phyloP scores from a whole-genome alignment of 2,797 vertebrate genomes.

The Hippocampus kuda region DNA sequence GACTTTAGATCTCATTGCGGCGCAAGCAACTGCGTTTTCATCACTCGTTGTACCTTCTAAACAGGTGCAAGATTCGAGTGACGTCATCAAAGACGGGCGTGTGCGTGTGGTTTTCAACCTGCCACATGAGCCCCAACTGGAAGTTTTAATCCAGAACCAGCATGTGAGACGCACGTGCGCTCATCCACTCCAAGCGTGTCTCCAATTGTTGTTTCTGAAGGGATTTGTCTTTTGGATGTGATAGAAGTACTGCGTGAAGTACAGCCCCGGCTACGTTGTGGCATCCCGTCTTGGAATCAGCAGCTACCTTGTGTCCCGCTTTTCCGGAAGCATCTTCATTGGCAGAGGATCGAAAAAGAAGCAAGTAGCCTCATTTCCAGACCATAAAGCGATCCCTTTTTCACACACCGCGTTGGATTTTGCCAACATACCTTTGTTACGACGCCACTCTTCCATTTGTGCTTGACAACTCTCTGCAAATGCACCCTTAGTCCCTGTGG shows the following conservation, averaged over 20 bases:
- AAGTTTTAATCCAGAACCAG: conserved; percentile 90
- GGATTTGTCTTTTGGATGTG: conserved; percentile 15
- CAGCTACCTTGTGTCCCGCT: conserved; percentile 95
- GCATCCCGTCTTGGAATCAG: conserved; percentile 89
- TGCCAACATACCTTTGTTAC: not conserved
- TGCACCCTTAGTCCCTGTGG: conserved; percentile 77
- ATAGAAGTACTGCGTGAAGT: conserved; percentile 95
- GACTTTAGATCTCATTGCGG: not conserved
- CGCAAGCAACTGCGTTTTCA: not conserved
- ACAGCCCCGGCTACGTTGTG: conserved; percentile 89
- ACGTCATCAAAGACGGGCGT: conserved; percentile 90
- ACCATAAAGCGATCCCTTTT: not conserved
- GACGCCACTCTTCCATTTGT: not conserved
- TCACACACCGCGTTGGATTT: not conserved
- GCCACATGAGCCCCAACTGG: conserved; percentile 87
- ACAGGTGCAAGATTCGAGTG: conserved; percentile 87
- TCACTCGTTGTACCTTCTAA: not conserved
- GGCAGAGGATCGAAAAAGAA: conserved; percentile 93
- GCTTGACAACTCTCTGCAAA: not conserved
- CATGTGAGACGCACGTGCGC: conserved; percentile 72
- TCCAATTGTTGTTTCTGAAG: not conserved
- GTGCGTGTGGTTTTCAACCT: conserved; percentile 89
- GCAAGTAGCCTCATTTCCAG: conserved; percentile 61
- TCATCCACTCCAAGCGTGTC: not conserved
- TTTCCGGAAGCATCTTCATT: conserved; percentile 96